Base-by-base conservation (phyloP, 2,888 invertebrate genomes). In the Catocala sponsa region DNA sequence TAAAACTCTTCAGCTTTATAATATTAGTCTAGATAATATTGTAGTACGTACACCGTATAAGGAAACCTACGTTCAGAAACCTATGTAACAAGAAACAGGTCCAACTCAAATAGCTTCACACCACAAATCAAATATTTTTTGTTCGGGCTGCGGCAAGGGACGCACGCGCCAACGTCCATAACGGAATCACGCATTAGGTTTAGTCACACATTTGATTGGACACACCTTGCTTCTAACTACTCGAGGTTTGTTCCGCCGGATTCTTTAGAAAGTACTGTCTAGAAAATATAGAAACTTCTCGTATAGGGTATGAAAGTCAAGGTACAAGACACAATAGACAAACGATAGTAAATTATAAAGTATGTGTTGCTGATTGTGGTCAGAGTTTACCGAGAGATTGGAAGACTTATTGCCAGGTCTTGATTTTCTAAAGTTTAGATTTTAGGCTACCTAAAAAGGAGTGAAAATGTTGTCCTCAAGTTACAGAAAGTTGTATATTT, bases 101-200 rank as follows among this genome's bases (percentile, higher is more conserved):
- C 12, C 0, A 52, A 46, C 12, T 44, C 10, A 47, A 60, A 55
- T 46, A 60, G n/a, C 41, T 55, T 65, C 63, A 60, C 69, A 69
- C 69, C 65, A 67, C 59, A 63, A 50, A 46, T 52, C 60, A 59
- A 72, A 62, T 65, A 66, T 69, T 62, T 73, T 67, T 69, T 59
- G 42, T 46, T 44, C 11, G 35, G 38, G 11, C 25, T 44, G 49
- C 44, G 44, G 54, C 25, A 59, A 68, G 77, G 79, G 79, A 70
- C 64, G 84, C 88, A 87, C 87, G 87, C 84, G 84, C 68, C 78
- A 59, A 70, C 46, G 87, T 77, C 50, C 32, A 55, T 59, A 91
- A 90, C 91, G 91, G 91, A 82, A 87, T 75, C 79, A 59, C 71
- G 72, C 84, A 89, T 91, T 86, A 85, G 67, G 74, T 82, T 87